A percentile compares a stretch with the other conserved stretches of the same genome.
Conservation (phyloP, 2,113 vertebrate species). For the Varanus komodoensis region DNA sequence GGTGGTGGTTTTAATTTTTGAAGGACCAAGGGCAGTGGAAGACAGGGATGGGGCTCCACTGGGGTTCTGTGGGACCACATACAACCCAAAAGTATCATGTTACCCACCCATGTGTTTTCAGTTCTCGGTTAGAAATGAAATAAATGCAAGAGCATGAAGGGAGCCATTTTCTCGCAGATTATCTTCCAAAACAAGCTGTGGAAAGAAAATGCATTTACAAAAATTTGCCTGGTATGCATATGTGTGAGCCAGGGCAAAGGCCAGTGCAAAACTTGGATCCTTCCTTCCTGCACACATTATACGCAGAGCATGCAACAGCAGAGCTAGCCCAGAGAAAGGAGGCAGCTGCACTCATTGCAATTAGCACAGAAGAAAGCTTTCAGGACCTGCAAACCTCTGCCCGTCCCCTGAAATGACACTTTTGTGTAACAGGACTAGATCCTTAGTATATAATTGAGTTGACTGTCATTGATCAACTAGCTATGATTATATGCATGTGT, state of each 20-base stretch:
- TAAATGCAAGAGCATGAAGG: not conserved
- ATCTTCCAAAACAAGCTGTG: not conserved
- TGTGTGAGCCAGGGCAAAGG: not conserved
- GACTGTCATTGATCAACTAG: constrained; percentile 20
- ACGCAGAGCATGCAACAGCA: not conserved
- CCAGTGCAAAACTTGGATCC: not conserved
- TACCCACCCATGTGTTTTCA: too few species aligned
- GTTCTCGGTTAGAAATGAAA: not conserved
- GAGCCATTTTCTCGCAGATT: not conserved
- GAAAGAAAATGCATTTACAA: not conserved
- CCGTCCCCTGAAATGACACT: constrained; percentile 29
- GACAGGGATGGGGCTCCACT: too few species aligned
- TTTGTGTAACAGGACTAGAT: not conserved
- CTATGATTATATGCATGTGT: not conserved
- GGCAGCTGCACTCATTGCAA: not conserved
- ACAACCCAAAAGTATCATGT: too few species aligned
- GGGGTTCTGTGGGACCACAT: too few species aligned
- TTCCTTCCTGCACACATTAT: too few species aligned
- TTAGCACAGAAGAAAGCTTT: constrained; percentile 31
- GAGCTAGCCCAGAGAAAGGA: not conserved
- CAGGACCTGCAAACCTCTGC: constrained; percentile 10
- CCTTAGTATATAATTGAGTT: constrained; percentile 21
- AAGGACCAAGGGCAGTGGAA: too few species aligned
- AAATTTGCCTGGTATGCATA: not conserved
- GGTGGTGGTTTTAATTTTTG: not conserved